Conservation (phyloP, 1,140 invertebrate species). For the Hypsibius dujardini region DNA sequence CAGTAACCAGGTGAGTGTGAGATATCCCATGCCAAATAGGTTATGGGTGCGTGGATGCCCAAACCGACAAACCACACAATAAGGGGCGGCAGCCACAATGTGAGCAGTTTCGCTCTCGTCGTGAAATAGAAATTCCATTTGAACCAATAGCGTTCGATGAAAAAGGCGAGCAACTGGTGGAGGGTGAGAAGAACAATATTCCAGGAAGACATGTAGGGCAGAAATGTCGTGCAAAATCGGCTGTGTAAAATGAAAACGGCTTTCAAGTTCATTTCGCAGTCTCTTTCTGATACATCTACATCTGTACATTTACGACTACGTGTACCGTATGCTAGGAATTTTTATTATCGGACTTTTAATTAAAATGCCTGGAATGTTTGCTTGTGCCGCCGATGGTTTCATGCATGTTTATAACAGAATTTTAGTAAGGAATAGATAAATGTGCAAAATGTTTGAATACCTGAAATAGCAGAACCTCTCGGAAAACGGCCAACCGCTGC, state of each 20-base stretch:
- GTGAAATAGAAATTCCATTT: neutral
- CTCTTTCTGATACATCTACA: no score
- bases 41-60: neutral
- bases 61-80: neutral
- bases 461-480: constrained; percentile 1
- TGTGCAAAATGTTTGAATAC: neutral
- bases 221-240: neutral
- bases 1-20: neutral
- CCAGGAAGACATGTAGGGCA: neutral
- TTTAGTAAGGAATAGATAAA: neutral
- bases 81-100: neutral
- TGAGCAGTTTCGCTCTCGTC: neutral
- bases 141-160: neutral
- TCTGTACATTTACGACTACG: no score
- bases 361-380: no score
- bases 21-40: neutral
- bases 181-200: neutral
- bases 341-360: no score
- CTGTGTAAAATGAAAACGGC: neutral
- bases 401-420: neutral
- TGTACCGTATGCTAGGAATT: no score
- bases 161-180: neutral
- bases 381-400: neutral
- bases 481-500: neutral
- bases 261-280: no score